Conservation (phyloP, 2,113 vertebrate genomes). For the Psittacula cyanocephala region DNA sequence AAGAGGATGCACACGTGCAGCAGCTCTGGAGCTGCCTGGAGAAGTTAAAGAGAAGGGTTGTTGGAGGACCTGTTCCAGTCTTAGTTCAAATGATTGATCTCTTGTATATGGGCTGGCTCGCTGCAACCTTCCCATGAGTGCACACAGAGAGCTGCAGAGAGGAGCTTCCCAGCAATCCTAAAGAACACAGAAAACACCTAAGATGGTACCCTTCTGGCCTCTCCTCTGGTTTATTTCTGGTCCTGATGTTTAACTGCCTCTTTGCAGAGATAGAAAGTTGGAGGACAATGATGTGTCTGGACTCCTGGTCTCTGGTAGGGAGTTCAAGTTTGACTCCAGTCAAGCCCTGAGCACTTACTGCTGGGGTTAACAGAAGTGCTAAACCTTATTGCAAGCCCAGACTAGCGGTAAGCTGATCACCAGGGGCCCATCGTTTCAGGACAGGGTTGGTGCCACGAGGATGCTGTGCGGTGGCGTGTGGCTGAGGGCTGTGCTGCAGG, state of each 20-base stretch:
- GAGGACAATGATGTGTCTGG: not conserved
- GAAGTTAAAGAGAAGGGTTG: not conserved
- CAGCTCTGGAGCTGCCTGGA: not conserved
- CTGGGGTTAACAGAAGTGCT: not conserved
- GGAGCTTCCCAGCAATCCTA: not conserved
- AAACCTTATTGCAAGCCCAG: not conserved
- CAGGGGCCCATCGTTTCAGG: not conserved
- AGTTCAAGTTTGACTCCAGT: not conserved
- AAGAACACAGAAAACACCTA: not conserved
- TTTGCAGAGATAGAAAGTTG: not conserved
- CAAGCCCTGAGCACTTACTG: not conserved
- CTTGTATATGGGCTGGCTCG: not conserved
- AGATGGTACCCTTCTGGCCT: not conserved
- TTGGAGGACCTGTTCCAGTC: not conserved
- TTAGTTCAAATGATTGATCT: not conserved
- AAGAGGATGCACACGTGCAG: not conserved
- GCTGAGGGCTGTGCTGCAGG: constrained; percentile 43
- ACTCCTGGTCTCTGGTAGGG: not conserved
- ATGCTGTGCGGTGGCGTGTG: not conserved
- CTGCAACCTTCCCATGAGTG: not conserved
- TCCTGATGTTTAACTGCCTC: not conserved
- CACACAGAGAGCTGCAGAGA: not conserved
- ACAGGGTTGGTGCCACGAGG: not conserved
- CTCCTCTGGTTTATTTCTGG: not conserved
- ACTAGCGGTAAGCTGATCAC: accelerated